A percentile compares a stretch with the other conserved stretches of the same genome.
These are phyloP conservation scores for Stomatorhinus walkeri DNA, from an alignment of 2,797 vertebrate species.

Conservation along the genomic window DNA sequence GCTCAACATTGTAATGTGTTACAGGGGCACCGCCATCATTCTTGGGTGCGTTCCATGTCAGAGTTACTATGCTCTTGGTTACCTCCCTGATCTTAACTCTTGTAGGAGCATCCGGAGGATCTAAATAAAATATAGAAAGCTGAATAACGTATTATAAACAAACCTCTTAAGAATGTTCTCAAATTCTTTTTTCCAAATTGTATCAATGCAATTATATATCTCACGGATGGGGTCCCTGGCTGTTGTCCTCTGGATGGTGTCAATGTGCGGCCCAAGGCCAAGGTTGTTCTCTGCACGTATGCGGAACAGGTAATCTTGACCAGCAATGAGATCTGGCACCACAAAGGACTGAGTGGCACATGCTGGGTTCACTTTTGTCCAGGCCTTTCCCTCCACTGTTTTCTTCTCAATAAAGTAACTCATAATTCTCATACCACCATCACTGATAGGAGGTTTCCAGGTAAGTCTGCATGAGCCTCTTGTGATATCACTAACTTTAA, in stretches of 20 bases:
- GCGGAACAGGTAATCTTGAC: slow-evolving; percentile 89
- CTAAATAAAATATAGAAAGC: slow-evolving; percentile 53
- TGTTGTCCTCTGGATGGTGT: slow-evolving; percentile 72
- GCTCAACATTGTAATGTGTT: slow-evolving; percentile 92
- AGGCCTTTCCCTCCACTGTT: slow-evolving; percentile 84
- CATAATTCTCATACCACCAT: slow-evolving; percentile 89
- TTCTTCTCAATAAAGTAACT: slow-evolving; percentile 95
- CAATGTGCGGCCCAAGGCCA: slow-evolving; percentile 70
- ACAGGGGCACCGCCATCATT: slow-evolving; percentile 92
- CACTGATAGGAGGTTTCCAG: slow-evolving; percentile 89
- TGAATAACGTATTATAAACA: slow-evolving; percentile 6
- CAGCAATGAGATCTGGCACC: slow-evolving; percentile 79
- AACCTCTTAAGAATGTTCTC: background rate
- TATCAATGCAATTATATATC: slow-evolving; percentile 32
- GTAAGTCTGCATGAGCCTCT: slow-evolving; percentile 85
- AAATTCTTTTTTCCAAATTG: background rate
- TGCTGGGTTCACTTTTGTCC: slow-evolving; percentile 90
- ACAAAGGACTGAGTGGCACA: slow-evolving; percentile 81
- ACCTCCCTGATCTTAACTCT: slow-evolving; percentile 81
- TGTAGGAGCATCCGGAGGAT: slow-evolving; percentile 90
- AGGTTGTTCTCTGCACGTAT: slow-evolving; percentile 89
- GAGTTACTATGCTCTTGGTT: slow-evolving; percentile 74
- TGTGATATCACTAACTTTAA: slow-evolving; percentile 91
- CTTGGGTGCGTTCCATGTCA: slow-evolving; percentile 90
- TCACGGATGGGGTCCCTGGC: slow-evolving; percentile 91